Conservation (phyloP, 1,140 invertebrate genomes). For the Scaptomyza graminum region DNA sequence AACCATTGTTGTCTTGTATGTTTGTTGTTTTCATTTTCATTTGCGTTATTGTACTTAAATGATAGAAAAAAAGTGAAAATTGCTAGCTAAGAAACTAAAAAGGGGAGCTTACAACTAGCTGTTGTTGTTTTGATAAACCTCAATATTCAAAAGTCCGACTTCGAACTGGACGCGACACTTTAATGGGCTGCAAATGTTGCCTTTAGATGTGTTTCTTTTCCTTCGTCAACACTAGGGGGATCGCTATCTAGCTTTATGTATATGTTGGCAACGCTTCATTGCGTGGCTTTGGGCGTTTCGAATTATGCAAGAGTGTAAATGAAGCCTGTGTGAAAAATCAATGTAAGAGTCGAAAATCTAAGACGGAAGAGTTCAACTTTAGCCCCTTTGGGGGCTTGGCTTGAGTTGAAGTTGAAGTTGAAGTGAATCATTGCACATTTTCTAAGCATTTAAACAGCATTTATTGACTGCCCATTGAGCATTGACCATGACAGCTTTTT, state of each 20-base stretch:
- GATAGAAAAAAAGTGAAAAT: slow-evolving; percentile 64
- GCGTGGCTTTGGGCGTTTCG: slow-evolving; percentile 49
- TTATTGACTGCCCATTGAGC: slow-evolving; percentile 46
- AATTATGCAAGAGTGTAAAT: slow-evolving; percentile 51
- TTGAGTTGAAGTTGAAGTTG: slow-evolving; percentile 7
- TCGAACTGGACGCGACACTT: slow-evolving; percentile 39
- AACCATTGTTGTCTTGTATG: slow-evolving; percentile 59
- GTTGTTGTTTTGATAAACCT: slow-evolving; percentile 32
- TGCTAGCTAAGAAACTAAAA: slow-evolving; percentile 35
- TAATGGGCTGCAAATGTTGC: slow-evolving; percentile 25
- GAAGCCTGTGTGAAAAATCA: slow-evolving; percentile 6
- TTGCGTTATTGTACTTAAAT: slow-evolving; percentile 46
- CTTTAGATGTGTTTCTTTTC: slow-evolving; percentile 37
- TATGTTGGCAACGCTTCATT: slow-evolving; percentile 36
- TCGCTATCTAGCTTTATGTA: slow-evolving; percentile 55
- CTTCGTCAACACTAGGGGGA: slow-evolving; percentile 46
- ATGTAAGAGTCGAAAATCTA: slow-evolving; percentile 38
- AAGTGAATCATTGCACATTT: slow-evolving; percentile 32
- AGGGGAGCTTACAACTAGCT: slow-evolving; percentile 18
- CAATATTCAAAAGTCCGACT: slow-evolving; percentile 4
- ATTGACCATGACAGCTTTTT: slow-evolving; percentile 63
- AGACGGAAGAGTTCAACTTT: slow-evolving; percentile 63
- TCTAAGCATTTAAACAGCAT: neutral
- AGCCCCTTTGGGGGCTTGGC: slow-evolving; percentile 40
- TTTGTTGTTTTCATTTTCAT: slow-evolving; percentile 53